A percentile compares a stretch with the other conserved stretches of the same genome.
Evolutionary conservation across 2,113 vertebrate genomes (phyloP).

Genomic region (Panurus biarmicus): DNA sequence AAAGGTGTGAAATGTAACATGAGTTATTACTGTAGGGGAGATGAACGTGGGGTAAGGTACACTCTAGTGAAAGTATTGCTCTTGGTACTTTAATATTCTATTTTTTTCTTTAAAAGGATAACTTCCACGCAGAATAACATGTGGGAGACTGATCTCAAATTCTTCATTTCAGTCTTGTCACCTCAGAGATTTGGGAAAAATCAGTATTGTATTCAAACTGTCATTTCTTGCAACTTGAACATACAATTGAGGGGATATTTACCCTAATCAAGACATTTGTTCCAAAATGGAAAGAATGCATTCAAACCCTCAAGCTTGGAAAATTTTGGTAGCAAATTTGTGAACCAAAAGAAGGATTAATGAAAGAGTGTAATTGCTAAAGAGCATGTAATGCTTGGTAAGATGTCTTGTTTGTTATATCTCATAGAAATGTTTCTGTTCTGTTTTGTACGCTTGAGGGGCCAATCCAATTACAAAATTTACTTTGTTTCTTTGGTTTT

Average conservation of each 20-base stretch:
- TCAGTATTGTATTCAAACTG: background rate
- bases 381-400: background rate
- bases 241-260: background rate
- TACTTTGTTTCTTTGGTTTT: background rate
- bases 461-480: background rate
- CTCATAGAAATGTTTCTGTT: accelerated
- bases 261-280: background rate
- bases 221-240: background rate
- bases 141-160: background rate
- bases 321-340: background rate
- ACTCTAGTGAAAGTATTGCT: background rate
- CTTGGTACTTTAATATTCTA: background rate
- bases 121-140: background rate
- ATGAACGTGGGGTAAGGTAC: background rate
- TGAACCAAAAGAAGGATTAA: background rate
- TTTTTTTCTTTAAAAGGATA: background rate
- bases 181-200: background rate
- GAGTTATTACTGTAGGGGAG: background rate
- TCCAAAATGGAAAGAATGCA: background rate
- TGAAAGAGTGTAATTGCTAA: background rate
- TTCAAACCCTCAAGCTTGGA: background rate
- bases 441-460: background rate
- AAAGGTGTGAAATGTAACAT: background rate
- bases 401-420: background rate
- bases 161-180: background rate